phyloP scores from a whole-genome alignment of 2,888 invertebrate genomes.

The Limnephilus lunatus region DNA sequence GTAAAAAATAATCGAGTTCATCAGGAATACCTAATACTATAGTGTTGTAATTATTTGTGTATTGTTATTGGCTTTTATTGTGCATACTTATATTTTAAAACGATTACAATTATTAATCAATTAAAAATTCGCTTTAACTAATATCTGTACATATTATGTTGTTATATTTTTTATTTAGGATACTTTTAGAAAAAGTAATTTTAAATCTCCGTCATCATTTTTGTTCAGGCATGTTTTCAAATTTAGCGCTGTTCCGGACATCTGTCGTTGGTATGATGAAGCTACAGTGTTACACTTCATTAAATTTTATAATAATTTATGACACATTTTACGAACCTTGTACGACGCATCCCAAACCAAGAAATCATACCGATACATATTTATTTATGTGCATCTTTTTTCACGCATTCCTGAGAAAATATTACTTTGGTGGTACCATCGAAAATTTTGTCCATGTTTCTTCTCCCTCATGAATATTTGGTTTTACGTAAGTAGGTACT shows the following conservation, averaged over 20 bases:
- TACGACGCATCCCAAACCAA: background rate
- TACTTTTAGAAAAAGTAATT: background rate
- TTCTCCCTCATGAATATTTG: background rate
- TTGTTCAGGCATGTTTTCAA: background rate
- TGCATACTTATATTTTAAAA: background rate
- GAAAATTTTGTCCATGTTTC: background rate
- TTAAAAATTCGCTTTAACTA: background rate
- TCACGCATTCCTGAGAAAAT: background rate
- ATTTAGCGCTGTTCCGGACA: conserved; percentile 15
- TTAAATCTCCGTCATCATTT: background rate
- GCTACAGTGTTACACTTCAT: background rate
- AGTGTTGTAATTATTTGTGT: background rate
- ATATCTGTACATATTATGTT: background rate
- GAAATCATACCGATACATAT: background rate
- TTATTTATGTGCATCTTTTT: background rate
- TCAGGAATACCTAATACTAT: background rate
- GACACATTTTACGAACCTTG: background rate
- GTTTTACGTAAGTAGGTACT: background rate
- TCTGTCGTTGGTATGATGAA: background rate
- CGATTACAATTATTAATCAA: background rate
- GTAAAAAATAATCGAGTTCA: background rate
- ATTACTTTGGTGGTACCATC: background rate
- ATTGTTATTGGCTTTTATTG: background rate
- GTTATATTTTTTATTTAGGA: background rate
- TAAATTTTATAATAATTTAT: background rate